These are phyloP conservation scores for Psittacus erithacus DNA, from an alignment of 2,113 vertebrate genomes.

Conservation along the genomic window DNA sequence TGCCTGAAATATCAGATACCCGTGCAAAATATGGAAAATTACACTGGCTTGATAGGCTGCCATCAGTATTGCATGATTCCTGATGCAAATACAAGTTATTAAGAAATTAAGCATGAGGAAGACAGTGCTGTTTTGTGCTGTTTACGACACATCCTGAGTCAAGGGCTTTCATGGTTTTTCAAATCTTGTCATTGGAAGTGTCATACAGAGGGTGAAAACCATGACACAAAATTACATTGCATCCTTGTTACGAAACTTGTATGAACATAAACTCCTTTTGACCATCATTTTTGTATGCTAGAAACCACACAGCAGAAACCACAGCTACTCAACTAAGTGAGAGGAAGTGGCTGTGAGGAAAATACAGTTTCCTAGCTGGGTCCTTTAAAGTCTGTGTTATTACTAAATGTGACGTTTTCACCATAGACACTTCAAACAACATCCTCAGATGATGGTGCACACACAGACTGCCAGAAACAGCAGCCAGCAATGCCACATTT, in stretches of 20 bases:
- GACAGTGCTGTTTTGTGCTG: not conserved
- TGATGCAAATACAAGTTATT: not conserved
- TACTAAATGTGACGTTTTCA: not conserved
- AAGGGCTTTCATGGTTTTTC: not conserved
- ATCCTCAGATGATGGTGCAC: not conserved
- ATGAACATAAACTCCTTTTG: not conserved
- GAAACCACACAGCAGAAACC: not conserved
- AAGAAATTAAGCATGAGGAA: not conserved
- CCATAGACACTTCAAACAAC: not conserved
- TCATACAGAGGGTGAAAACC: not conserved
- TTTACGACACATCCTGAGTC: not conserved
- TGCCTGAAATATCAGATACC: not conserved
- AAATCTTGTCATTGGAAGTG: not conserved
- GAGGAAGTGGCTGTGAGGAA: not conserved
- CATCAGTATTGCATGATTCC: not conserved
- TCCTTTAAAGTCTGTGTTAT: not conserved
- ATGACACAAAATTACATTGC: not conserved
- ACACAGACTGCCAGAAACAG: not conserved
- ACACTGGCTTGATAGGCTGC: not conserved
- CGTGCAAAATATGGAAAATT: not conserved
- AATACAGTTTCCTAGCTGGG: not conserved
- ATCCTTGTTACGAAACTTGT: not conserved
- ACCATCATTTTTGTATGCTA: not conserved
- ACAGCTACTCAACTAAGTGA: not conserved
- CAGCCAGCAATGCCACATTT: not conserved